Evolutionary conservation across 1,140 invertebrate species (phyloP).

Genomic region (Dendrolimus punctatus): DNA sequence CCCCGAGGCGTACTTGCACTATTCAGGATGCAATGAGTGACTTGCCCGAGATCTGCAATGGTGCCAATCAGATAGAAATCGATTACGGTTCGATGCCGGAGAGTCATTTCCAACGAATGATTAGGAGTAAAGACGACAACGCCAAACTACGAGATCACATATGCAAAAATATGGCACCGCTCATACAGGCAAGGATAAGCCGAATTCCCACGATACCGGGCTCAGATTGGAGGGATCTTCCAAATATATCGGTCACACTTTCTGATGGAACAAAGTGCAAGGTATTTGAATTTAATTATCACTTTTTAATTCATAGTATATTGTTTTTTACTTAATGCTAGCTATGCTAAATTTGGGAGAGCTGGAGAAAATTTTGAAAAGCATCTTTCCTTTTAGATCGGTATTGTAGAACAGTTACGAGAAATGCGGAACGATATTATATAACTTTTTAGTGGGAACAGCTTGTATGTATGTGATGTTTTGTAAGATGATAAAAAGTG

Average conservation of each 20-base stretch:
- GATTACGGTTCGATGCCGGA: constrained; percentile 81
- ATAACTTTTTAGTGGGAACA: too few species aligned
- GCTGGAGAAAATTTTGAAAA: too few species aligned
- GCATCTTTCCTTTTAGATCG: too few species aligned
- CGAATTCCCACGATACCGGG: constrained; percentile 83
- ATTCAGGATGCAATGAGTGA: constrained; percentile 89
- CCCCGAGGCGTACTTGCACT: constrained; percentile 82
- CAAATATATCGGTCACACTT: constrained; percentile 82
- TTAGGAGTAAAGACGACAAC: constrained; percentile 75
- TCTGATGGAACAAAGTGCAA: constrained; percentile 79
- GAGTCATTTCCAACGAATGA: constrained; percentile 85
- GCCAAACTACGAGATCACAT: constrained; percentile 82
- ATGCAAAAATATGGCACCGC: constrained; percentile 88
- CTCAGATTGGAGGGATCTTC: constrained; percentile 91
- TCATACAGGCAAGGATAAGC: constrained; percentile 85
- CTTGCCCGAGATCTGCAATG: constrained; percentile 84
- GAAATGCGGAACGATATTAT: too few species aligned
- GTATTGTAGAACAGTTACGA: too few species aligned
- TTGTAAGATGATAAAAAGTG: too few species aligned
- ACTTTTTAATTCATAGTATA: neutral
- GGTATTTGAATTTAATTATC: constrained; percentile 23
- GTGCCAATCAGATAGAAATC: constrained; percentile 80
- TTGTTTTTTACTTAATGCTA: too few species aligned
- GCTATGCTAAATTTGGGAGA: too few species aligned
- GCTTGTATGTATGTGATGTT: too few species aligned